A percentile compares a stretch with the other conserved stretches of the same genome.
These are phyloP conservation scores for Drosophila mettleri DNA, from an alignment of 2,888 invertebrate genomes.

Conservation along the genomic window DNA sequence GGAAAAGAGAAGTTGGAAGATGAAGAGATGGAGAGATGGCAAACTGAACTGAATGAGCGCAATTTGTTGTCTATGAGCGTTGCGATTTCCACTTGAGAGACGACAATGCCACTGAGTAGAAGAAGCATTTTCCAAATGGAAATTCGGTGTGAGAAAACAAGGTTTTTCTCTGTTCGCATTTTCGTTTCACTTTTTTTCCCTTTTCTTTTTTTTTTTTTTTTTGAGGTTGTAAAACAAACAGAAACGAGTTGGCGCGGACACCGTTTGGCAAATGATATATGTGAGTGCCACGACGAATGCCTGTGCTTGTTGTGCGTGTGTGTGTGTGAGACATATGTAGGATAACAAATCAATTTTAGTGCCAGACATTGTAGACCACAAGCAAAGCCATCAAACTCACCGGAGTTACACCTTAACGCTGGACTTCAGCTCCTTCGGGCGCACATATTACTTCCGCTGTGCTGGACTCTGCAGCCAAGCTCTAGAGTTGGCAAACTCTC, in stretches of 20 bases:
- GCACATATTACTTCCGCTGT: conserved; percentile 68
- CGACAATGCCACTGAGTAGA: conserved; percentile 16
- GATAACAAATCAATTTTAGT: conserved; percentile 73
- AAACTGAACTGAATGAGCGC: conserved; percentile 51
- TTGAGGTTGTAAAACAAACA: conserved; percentile 34
- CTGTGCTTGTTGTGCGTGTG: conserved; percentile 15
- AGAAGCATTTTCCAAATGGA: conserved; percentile 28
- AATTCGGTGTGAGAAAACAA: conserved; percentile 19
- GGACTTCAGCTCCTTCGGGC: conserved; percentile 46
- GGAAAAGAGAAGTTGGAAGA: no score
- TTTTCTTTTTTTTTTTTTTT: not conserved
- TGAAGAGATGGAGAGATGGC: conserved; percentile 1
- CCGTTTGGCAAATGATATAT: conserved; percentile 49
- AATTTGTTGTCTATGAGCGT: conserved; percentile 71
- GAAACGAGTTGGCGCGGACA: conserved; percentile 42
- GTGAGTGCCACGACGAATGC: conserved; percentile 21
- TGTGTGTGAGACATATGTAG: conserved; percentile 64
- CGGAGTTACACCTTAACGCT: conserved; percentile 19
- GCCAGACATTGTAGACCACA: conserved; percentile 30
- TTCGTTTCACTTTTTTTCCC: not conserved
- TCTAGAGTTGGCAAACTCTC: not conserved
- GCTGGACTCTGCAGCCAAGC: no score
- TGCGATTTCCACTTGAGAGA: conserved; percentile 52
- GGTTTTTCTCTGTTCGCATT: not conserved
- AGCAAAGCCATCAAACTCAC: conserved; percentile 10